Base-by-base conservation (phyloP, 2,797 vertebrate species). In the Cyprinodon diabolis region DNA sequence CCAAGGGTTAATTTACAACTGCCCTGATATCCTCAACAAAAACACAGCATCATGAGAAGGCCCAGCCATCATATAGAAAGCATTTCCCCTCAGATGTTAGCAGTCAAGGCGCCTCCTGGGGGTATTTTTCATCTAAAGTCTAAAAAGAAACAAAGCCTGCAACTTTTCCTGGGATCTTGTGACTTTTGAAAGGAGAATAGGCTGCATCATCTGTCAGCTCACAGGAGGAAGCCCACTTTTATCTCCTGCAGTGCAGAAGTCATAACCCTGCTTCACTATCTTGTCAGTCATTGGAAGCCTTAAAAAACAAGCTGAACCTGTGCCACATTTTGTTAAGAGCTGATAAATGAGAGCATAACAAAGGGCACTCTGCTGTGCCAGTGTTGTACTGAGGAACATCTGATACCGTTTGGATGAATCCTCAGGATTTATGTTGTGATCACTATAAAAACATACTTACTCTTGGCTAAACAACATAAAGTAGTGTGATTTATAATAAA, bases 131-230 rank as follows among this genome's bases (percentile, higher is more conserved):
- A 77, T 86, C 65, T 45, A 48, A 72, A 30, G 75, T 75, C 77
- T 49, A 40, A 83, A 72, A 77, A 76, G 62, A 89, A 68, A 76
- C 81, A 82, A 62, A 75, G 79, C 75, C 69, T 69, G 60, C 12
- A 77, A 89, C 72, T 55, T 87, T 78, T 82, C 55, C 62, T 86
- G 78, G 76, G 85, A 88, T 90, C 76, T 88, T 77, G 75, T 74
- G 71, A 82, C 68, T 86, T 79, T 89, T 90, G 78, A 87, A 79
- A 86, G 71, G 84, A 89, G 45, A 68, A 69, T 54, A 80, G 62
- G 23, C 69, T 79, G 48, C 77, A 77, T 85, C 69, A 79, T 72
- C 40, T 76, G 57, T 84, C 72, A 72, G 60, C 48, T 80, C 86
- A 81, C 77, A 5, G 47, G 74, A 86, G 80, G 70, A 81, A 72